Evolutionary conservation across 2,113 vertebrate species (phyloP).

Genomic region (Bubalus kerabau): DNA sequence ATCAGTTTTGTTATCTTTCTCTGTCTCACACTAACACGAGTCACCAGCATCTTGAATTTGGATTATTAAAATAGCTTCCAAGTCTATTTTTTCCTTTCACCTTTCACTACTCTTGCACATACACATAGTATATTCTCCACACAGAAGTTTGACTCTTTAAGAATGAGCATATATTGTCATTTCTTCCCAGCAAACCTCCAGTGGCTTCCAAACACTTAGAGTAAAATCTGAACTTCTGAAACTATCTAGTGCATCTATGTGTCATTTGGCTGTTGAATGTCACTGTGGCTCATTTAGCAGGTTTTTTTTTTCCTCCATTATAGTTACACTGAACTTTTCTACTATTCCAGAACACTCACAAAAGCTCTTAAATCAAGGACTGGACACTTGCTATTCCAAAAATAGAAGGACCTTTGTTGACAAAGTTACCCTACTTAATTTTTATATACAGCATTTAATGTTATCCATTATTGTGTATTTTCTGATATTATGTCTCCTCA

Average conservation of each 20-base stretch:
- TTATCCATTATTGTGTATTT: background rate
- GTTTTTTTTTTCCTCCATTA: background rate
- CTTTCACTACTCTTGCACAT: background rate
- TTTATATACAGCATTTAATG: background rate
- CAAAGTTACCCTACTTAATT: background rate
- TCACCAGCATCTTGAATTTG: background rate
- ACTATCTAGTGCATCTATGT: rapidly evolving
- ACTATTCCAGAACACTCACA: background rate
- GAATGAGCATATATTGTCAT: background rate
- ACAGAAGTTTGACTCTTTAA: background rate
- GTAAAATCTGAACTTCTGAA: background rate
- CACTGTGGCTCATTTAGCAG: background rate
- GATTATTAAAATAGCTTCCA: background rate
- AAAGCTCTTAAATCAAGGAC: background rate
- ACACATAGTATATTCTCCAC: background rate
- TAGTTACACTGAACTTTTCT: background rate
- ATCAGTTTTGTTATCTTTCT: background rate
- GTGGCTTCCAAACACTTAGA: background rate
- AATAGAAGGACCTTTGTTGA: too few species aligned
- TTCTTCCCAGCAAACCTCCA: background rate
- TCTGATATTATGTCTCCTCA: background rate
- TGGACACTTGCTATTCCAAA: background rate
- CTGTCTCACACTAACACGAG: background rate
- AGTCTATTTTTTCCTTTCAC: background rate
- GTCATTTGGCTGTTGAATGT: background rate